Evolutionary conservation across 2,797 vertebrate genomes (phyloP).

Genomic region (Peromyscus aztecus): DNA sequence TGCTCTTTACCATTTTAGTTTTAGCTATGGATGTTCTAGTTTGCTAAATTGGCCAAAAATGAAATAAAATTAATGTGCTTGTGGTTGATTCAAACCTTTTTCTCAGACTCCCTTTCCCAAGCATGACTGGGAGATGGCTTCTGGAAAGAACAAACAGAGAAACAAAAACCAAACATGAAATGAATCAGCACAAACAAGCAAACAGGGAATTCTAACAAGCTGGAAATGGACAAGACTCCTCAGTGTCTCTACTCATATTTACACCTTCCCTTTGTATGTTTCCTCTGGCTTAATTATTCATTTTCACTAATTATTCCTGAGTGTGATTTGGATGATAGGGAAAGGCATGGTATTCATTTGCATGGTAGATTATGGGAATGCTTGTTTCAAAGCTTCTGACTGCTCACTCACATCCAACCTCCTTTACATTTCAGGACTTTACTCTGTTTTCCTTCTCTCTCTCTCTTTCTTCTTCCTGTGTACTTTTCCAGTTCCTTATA

Average conservation of each 20-base stretch:
- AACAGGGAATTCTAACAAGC: background rate
- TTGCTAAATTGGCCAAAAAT: constrained; percentile 51
- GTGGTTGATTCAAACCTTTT: constrained; percentile 6
- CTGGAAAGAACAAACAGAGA: background rate
- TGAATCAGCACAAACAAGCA: background rate
- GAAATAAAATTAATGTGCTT: constrained; percentile 24
- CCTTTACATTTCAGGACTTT: background rate
- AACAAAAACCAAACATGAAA: background rate
- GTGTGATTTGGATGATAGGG: background rate
- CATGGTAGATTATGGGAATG: background rate
- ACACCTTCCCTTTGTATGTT: background rate
- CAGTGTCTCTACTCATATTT: background rate
- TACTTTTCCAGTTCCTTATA: background rate
- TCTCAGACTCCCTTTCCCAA: constrained; percentile 4
- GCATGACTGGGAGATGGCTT: background rate
- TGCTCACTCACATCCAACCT: rapidly evolving
- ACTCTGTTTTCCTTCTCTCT: background rate
- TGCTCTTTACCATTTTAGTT: constrained; percentile 44
- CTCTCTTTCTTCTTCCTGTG: background rate
- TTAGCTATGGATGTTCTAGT: constrained; percentile 55
- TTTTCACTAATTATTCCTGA: background rate
- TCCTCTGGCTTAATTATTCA: background rate
- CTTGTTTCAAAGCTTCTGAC: background rate
- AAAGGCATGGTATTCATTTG: background rate
- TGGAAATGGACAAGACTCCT: background rate